Evolutionary conservation across 2,797 vertebrate species (phyloP).

Genomic region (Sebastes hopkinsi): DNA sequence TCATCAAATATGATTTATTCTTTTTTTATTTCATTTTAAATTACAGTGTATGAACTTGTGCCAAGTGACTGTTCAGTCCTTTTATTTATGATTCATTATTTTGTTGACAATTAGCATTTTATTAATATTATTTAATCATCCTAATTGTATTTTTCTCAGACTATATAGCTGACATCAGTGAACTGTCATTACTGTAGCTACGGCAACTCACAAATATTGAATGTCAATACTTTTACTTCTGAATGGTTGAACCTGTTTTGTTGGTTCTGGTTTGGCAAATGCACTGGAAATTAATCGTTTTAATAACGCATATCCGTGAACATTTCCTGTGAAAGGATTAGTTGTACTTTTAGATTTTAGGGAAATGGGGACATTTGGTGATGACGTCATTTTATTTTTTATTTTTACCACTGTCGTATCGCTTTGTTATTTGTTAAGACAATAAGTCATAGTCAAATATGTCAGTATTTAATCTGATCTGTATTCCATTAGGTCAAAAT

Average conservation of each 20-base stretch:
- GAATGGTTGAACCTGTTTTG: neutral
- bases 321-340: neutral
- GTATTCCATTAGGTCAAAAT: neutral
- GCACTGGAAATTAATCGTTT: neutral
- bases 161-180: neutral
- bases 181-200: neutral
- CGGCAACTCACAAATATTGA: neutral
- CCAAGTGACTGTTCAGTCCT: neutral
- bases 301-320: neutral
- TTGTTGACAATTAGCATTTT: neutral
- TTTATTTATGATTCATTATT: neutral
- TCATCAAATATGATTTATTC: neutral
- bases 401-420: neutral
- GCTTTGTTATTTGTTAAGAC: neutral
- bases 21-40: neutral
- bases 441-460: neutral
- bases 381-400: neutral
- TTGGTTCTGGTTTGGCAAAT: neutral
- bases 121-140: neutral
- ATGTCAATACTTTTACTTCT: neutral
- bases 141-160: neutral
- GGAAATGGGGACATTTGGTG: neutral
- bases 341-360: neutral
- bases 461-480: neutral
- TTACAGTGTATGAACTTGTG: neutral